These are phyloP conservation scores for Chromobotia macracanthus DNA, from an alignment of 2,797 vertebrate species.

Conservation along the genomic window DNA sequence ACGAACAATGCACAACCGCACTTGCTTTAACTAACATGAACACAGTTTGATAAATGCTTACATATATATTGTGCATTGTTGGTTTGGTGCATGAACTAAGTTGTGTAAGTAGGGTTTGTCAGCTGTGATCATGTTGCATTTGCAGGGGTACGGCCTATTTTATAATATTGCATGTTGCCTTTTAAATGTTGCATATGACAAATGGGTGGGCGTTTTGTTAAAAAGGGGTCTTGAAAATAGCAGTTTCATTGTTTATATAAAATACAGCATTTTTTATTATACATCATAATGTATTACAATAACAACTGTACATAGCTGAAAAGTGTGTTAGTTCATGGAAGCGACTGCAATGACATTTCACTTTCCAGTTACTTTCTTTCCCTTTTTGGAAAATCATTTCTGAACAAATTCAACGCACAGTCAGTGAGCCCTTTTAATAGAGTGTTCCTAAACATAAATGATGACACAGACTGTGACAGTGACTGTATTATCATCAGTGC, in stretches of 20 bases:
- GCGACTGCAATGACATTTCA: background rate
- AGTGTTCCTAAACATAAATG: constrained; percentile 12
- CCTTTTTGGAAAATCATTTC: background rate
- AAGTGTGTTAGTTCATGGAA: background rate
- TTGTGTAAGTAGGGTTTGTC: background rate
- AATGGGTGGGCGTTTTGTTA: background rate
- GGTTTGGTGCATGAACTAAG: no score
- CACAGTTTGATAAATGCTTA: no score
- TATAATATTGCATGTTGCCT: background rate
- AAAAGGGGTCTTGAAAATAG: background rate
- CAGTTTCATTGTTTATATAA: background rate
- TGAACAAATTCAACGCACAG: background rate
- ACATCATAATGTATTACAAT: background rate
- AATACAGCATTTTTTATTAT: background rate
- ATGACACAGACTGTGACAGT: background rate
- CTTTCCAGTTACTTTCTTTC: background rate
- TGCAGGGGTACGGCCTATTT: background rate
- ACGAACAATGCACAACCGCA: no score
- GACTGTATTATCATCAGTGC: background rate
- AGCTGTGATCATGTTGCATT: background rate
- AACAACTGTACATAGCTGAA: no score
- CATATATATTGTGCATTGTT: no score
- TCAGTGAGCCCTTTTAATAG: background rate
- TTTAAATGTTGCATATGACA: background rate
- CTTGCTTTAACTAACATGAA: no score